Evolutionary conservation across 2,797 vertebrate genomes (phyloP).

Genomic region (Labeo calbasu): DNA sequence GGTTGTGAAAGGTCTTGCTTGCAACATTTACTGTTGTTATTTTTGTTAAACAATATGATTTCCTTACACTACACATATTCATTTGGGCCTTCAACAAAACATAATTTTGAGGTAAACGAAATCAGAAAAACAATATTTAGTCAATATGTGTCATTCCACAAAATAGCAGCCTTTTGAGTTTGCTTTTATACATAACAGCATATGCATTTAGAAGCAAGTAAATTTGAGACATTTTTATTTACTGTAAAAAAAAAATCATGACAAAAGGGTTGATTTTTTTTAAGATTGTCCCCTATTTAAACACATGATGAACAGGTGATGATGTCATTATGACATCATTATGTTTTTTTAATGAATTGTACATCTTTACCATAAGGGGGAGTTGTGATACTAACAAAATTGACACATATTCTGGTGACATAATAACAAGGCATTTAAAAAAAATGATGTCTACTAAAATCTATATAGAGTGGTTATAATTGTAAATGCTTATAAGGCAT

Average conservation of each 20-base stretch:
- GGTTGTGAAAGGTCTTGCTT: neutral
- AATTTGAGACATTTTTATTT: neutral
- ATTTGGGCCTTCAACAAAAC: neutral
- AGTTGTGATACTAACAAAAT: neutral
- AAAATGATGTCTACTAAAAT: neutral
- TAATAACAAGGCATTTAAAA: neutral
- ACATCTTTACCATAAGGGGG: neutral
- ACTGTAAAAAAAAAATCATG: neutral
- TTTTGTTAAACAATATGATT: neutral
- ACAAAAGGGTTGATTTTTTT: neutral
- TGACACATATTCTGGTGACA: neutral
- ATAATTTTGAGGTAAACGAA: neutral
- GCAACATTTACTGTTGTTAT: neutral
- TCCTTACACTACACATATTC: neutral
- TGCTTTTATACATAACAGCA: neutral
- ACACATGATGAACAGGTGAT: neutral
- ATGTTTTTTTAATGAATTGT: neutral
- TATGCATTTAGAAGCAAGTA: neutral
- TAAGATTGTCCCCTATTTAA: neutral
- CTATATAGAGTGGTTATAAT: neutral
- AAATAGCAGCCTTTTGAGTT: neutral
- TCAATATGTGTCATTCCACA: neutral
- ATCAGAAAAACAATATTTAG: neutral
- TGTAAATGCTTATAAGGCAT: neutral
- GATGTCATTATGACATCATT: constrained; percentile 23